A percentile compares a stretch with the other conserved stretches of the same genome.
Conservation (phyloP, 2,888 invertebrate species). For the Tanytarsus gracilentus region DNA sequence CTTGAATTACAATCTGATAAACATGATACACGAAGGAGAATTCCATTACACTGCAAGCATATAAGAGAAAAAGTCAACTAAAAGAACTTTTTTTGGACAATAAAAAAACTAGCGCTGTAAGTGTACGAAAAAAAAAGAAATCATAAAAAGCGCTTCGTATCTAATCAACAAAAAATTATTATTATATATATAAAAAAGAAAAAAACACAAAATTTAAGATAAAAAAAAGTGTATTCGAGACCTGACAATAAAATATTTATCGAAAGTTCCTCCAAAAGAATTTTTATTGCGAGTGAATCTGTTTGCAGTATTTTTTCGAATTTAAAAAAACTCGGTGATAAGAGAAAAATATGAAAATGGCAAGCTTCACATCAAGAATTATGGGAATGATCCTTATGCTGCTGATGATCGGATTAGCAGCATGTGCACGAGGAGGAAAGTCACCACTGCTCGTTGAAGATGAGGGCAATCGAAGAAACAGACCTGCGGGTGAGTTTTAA, state of each 20-base stretch:
- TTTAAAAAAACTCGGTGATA: background rate
- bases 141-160: background rate
- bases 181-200: background rate
- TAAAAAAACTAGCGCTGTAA: background rate
- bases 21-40: slow-evolving; percentile 8
- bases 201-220: background rate
- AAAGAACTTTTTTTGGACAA: background rate
- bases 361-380: background rate
- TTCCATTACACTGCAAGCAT: no score
- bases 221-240: background rate
- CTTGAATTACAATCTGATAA: slow-evolving; percentile 4
- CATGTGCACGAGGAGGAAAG: slow-evolving; percentile 46
- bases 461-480: slow-evolving; percentile 55
- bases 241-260: background rate
- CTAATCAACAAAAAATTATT: no score
- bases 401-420: slow-evolving; percentile 10
- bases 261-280: background rate
- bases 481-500: slow-evolving; percentile 56
- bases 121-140: background rate
- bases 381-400: background rate
- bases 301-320: slow-evolving; percentile 3
- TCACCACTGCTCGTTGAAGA: slow-evolving; percentile 57
- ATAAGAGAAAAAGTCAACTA: background rate
- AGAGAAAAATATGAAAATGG: slow-evolving; percentile 11
- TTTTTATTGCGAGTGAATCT: background rate